Evolutionary conservation across 2,888 invertebrate genomes (phyloP).

Genomic region (Acleris laterana): DNA sequence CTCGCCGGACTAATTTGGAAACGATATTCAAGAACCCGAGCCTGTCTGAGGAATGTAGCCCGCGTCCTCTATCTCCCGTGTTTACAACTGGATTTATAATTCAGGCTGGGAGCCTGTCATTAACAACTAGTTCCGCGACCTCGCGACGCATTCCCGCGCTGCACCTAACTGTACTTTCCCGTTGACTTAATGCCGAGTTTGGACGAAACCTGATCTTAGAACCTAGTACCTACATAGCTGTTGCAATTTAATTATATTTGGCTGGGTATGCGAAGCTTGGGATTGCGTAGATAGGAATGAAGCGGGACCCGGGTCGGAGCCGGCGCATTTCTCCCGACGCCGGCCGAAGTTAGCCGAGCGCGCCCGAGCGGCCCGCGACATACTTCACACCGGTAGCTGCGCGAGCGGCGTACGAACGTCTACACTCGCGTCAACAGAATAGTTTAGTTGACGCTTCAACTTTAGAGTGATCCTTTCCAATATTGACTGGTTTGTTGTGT

Average conservation of each 20-base stretch:
- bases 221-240: slow-evolving; percentile 68
- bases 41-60: slow-evolving; percentile 28
- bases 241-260: slow-evolving; percentile 83
- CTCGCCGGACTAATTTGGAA: slow-evolving; percentile 25
- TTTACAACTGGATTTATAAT: slow-evolving; percentile 50
- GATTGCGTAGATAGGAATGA: slow-evolving; percentile 69
- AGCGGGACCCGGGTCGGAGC: slow-evolving; percentile 51
- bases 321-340: slow-evolving; percentile 73
- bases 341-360: slow-evolving; percentile 54
- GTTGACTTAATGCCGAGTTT: slow-evolving; percentile 83
- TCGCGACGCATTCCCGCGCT: slow-evolving; percentile 85
- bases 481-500: slow-evolving; percentile 73
- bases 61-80: slow-evolving; percentile 45
- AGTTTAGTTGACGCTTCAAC: slow-evolving; percentile 59
- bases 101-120: slow-evolving; percentile 78
- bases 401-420: slow-evolving; percentile 83
- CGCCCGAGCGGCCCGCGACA: slow-evolving; percentile 59
- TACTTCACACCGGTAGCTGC: slow-evolving; percentile 82
- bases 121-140: slow-evolving; percentile 85
- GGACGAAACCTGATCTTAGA: slow-evolving; percentile 82
- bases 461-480: slow-evolving; percentile 68
- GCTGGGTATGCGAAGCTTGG: slow-evolving; percentile 67
- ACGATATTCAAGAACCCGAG: slow-evolving; percentile 8
- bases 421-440: slow-evolving; percentile 74
- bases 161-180: slow-evolving; percentile 84